Evolutionary conservation across 2,797 vertebrate genomes (phyloP).

Genomic region (Chelon labrosus): DNA sequence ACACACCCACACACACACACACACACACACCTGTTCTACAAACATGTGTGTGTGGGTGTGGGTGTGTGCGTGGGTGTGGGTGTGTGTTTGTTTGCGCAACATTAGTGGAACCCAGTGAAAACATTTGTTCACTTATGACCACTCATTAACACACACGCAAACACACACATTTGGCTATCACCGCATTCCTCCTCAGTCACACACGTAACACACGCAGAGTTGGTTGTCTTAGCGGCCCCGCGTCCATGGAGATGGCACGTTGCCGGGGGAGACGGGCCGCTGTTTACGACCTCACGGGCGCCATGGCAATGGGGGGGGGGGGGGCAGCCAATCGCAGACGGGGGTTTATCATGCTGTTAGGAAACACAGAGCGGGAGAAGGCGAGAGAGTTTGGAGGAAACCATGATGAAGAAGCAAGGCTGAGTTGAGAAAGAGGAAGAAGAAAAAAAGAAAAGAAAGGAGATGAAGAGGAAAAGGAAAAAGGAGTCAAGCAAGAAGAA

Average conservation of each 20-base stretch:
- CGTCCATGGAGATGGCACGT: slow-evolving; percentile 81
- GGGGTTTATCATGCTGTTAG: slow-evolving; percentile 79
- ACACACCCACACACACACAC: slow-evolving; percentile 23
- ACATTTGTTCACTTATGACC: slow-evolving; percentile 83
- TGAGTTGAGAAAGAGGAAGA: too few species aligned
- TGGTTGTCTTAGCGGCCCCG: slow-evolving; percentile 67
- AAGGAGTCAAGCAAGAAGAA: not conserved
- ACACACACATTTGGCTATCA: slow-evolving; percentile 6
- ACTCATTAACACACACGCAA: slow-evolving; percentile 73
- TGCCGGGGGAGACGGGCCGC: slow-evolving; percentile 79
- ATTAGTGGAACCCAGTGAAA: slow-evolving; percentile 80
- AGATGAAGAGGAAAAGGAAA: not conserved
- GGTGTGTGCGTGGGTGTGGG: not conserved
- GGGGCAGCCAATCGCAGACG: slow-evolving; percentile 75
- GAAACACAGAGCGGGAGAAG: slow-evolving; percentile 39
- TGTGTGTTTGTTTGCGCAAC: slow-evolving; percentile 72
- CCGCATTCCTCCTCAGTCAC: slow-evolving; percentile 57
- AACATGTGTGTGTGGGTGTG: too few species aligned
- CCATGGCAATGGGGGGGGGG: slow-evolving; percentile 66
- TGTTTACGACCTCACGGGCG: slow-evolving; percentile 81
- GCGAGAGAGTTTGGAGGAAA: not conserved
- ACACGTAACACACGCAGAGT: slow-evolving; percentile 60
- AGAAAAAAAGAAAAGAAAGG: too few species aligned
- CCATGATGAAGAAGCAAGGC: not conserved
- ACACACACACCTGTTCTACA: not conserved